Evolutionary conservation across 2,888 invertebrate species (phyloP).

Genomic region (Empis stercorea): DNA sequence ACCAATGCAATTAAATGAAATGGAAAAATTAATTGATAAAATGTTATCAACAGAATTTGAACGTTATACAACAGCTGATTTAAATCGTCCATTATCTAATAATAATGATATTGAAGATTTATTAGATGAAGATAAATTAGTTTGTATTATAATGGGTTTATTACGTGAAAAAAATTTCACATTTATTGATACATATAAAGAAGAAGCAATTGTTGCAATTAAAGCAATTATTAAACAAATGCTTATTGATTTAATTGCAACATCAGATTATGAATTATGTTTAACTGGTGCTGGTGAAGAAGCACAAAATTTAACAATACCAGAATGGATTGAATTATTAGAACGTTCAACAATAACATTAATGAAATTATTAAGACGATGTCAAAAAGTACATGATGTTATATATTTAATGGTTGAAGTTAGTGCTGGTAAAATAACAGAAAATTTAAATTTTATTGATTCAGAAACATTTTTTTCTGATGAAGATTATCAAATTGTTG

Average conservation of each 20-base stretch:
- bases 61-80: constrained; percentile 77
- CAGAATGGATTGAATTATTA: constrained; percentile 57
- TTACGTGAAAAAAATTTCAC: constrained; percentile 74
- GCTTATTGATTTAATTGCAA: constrained; percentile 60
- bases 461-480: constrained; percentile 56
- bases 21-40: constrained; percentile 90
- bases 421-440: constrained; percentile 44
- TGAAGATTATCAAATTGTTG: constrained; percentile 56
- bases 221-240: constrained; percentile 81
- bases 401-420: constrained; percentile 62
- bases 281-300: constrained; percentile 40
- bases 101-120: constrained; percentile 40
- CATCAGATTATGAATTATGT: constrained; percentile 42
- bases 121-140: constrained; percentile 72
- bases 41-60: constrained; percentile 94
- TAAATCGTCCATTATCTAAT: constrained; percentile 63
- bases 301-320: constrained; percentile 45
- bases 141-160: constrained; percentile 81
- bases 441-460: constrained; percentile 44
- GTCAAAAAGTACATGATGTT: constrained; percentile 60
- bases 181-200: constrained; percentile 75
- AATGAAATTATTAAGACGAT: constrained; percentile 56
- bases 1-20: constrained; percentile 88
- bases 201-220: constrained; percentile 79
- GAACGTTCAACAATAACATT: constrained; percentile 51